Percentiles rank a stretch among this genome's conserved stretches.
Conservation (phyloP, 2,888 invertebrate species). For the Arrhopalites spinosus region DNA sequence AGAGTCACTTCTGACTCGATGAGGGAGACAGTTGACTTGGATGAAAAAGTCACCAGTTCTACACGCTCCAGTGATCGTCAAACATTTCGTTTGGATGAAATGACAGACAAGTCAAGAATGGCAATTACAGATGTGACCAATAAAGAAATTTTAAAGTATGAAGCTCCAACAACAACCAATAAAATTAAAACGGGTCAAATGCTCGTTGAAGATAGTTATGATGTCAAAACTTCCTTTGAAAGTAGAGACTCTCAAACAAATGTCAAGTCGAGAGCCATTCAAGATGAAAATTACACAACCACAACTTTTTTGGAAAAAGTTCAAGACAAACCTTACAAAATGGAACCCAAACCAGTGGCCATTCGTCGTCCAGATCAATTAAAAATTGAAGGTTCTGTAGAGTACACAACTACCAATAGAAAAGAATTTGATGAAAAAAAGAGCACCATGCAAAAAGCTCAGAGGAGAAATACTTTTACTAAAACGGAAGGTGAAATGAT, state of each 20-base stretch:
- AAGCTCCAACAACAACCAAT: slow-evolving; percentile 2
- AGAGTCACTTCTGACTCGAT: slow-evolving; percentile 27
- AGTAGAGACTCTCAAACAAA: slow-evolving; percentile 46
- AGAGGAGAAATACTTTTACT: slow-evolving; percentile 40
- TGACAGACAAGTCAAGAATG: slow-evolving; percentile 30
- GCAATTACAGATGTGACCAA: slow-evolving; percentile 33
- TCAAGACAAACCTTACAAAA: slow-evolving; percentile 44
- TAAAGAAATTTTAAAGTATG: slow-evolving; percentile 20
- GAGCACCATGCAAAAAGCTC: slow-evolving; percentile 20
- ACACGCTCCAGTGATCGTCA: slow-evolving; percentile 50
- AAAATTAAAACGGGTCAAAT: slow-evolving; percentile 48
- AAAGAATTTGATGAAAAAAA: slow-evolving; percentile 48
- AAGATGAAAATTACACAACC: slow-evolving; percentile 51
- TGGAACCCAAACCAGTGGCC: slow-evolving; percentile 43
- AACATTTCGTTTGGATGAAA: slow-evolving; percentile 50
- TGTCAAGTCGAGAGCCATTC: slow-evolving; percentile 47
- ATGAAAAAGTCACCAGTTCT: slow-evolving; percentile 50
- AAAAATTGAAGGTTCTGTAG: slow-evolving; percentile 62
- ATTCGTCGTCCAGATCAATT: slow-evolving; percentile 65
- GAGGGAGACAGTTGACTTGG: slow-evolving; percentile 46
- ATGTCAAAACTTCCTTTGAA: slow-evolving; percentile 51
- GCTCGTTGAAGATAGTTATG: slow-evolving; percentile 52
- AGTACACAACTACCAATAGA: slow-evolving; percentile 40
- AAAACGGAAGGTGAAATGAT: slow-evolving; percentile 63
- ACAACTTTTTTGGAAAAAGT: slow-evolving; percentile 52